phyloP scores from a whole-genome alignment of 2,797 vertebrate species.

The Acanthurus leucopareius region DNA sequence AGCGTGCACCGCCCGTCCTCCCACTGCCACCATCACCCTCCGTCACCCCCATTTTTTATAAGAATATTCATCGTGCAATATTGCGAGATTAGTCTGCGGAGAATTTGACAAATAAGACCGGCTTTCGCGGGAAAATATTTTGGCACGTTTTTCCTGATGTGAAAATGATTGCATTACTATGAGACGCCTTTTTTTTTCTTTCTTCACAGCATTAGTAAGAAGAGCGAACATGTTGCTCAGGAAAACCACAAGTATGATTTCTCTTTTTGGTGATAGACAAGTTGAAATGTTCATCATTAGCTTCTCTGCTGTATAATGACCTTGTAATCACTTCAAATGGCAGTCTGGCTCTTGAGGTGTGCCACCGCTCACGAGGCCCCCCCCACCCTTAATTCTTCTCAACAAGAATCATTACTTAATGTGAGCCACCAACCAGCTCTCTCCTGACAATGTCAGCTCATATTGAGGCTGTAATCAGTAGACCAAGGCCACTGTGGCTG shows the following conservation, averaged over 20 bases:
- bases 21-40: conserved; percentile 28
- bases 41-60: conserved; percentile 58
- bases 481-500: conserved; percentile 53
- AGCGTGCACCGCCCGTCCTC: neutral
- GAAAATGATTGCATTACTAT: conserved; percentile 84
- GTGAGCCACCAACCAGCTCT: conserved; percentile 52
- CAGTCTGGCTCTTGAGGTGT: conserved; percentile 72
- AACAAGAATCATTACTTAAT: conserved; percentile 77
- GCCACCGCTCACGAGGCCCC: conserved; percentile 13
- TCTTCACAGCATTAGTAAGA: conserved; percentile 13
- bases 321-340: conserved; percentile 81
- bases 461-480: conserved; percentile 68
- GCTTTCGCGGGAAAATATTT: conserved; percentile 78
- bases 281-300: conserved; percentile 76
- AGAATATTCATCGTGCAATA: conserved; percentile 83
- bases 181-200: conserved; percentile 25
- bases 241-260: conserved; percentile 33
- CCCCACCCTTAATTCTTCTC: conserved; percentile 66
- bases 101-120: conserved; percentile 79
- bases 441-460: conserved; percentile 56
- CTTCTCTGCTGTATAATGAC: conserved; percentile 73
- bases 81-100: conserved; percentile 78
- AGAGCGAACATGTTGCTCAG: conserved; percentile 28
- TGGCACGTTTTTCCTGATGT: conserved; percentile 78
- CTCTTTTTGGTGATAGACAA: conserved; percentile 73